Percentiles rank a stretch among this genome's conserved stretches.
Conservation (phyloP, 1,140 invertebrate species). For the Drosophila repleta region DNA sequence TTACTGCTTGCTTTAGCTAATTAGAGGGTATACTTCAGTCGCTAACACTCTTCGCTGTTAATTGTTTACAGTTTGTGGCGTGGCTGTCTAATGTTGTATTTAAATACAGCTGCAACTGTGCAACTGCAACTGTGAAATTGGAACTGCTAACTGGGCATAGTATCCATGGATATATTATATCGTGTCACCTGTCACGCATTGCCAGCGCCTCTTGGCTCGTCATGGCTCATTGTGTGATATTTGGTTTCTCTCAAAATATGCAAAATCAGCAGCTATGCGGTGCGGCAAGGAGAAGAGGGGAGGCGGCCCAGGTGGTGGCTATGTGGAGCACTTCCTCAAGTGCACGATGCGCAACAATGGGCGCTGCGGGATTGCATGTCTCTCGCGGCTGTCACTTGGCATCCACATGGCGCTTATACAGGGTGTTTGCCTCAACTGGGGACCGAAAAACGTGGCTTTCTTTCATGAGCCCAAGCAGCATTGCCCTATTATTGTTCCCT, state of each 20-base stretch:
- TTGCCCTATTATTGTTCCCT: conserved; percentile 31
- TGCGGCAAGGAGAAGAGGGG: neutral
- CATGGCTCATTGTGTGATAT: conserved; percentile 69
- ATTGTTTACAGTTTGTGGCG: conserved; percentile 12
- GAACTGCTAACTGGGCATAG: neutral
- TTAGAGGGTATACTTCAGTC: neutral
- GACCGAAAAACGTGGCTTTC: conserved; percentile 19
- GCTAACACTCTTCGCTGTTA: neutral
- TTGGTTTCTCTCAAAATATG: conserved; percentile 72
- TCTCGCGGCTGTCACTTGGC: conserved; percentile 51
- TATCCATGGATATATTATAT: conserved; percentile 6
- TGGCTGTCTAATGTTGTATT: conserved; percentile 31
- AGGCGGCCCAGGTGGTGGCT: neutral
- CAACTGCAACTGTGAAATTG: conserved; percentile 4
- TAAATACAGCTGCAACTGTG: conserved; percentile 18
- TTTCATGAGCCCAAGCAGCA: conserved; percentile 34
- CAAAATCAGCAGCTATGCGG: conserved; percentile 46
- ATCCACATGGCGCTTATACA: conserved; percentile 49
- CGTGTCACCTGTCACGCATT: conserved; percentile 69
- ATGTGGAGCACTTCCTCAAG: conserved; percentile 74
- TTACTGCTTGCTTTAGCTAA: neutral
- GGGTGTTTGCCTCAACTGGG: neutral
- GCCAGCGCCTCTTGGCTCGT: conserved; percentile 19
- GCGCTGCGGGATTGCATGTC: conserved; percentile 62
- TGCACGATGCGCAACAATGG: conserved; percentile 74